Evolutionary conservation across 2,113 vertebrate genomes (phyloP).

Genomic region (Cyprinodon tularosa): DNA sequence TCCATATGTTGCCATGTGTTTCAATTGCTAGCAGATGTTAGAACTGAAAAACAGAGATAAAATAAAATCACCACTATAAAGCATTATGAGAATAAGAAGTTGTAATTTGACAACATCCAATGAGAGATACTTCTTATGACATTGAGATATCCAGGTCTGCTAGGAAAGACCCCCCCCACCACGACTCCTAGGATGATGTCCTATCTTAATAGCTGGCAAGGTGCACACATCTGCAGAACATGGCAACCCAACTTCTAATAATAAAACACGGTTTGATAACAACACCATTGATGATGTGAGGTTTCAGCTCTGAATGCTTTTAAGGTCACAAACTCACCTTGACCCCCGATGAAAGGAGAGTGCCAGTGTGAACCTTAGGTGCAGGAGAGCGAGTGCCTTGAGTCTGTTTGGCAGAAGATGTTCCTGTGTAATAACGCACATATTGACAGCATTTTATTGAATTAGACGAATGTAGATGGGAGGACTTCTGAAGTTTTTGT

Average conservation of each 20-base stretch:
- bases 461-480: slow-evolving; percentile 1
- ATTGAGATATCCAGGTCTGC: slow-evolving; percentile 44
- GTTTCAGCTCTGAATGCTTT: background rate
- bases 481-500: slow-evolving; percentile 1
- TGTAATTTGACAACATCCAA: slow-evolving; percentile 28
- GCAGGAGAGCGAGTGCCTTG: slow-evolving; percentile 89
- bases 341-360: slow-evolving; percentile 89
- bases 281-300: slow-evolving; percentile 22
- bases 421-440: slow-evolving; percentile 79
- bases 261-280: slow-evolving; percentile 56
- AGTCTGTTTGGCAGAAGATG: slow-evolving; percentile 89
- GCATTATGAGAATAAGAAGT: slow-evolving; percentile 21
- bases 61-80: background rate
- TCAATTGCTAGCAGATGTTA: slow-evolving; percentile 11
- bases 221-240: slow-evolving; percentile 65
- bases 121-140: slow-evolving; percentile 33
- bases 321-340: slow-evolving; percentile 83
- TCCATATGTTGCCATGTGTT: slow-evolving; percentile 17
- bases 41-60: slow-evolving; percentile 11
- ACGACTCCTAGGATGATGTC: slow-evolving; percentile 54
- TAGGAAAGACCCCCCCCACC: slow-evolving; percentile 32
- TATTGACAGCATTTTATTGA: slow-evolving; percentile 25
- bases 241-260: slow-evolving; percentile 60
- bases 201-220: slow-evolving; percentile 70
- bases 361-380: slow-evolving; percentile 90